Conservation (phyloP, 1,140 invertebrate species). For the Frieseomelitta varia region DNA sequence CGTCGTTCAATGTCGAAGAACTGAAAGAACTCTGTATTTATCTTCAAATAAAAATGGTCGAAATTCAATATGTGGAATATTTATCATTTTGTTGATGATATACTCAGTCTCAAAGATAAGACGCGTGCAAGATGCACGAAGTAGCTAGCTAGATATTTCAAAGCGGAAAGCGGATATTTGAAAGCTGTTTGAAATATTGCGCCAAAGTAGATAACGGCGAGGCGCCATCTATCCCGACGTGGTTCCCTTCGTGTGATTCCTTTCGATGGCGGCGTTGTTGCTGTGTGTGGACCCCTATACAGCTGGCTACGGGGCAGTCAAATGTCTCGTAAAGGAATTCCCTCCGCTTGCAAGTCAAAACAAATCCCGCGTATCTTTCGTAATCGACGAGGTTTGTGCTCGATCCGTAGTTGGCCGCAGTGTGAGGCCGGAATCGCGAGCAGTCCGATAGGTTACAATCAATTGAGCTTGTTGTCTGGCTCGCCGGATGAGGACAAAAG, state of each 20-base stretch:
- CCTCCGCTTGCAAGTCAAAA: constrained; percentile 67
- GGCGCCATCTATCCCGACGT: not conserved
- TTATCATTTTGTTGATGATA: no score
- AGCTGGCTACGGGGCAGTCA: constrained; percentile 62
- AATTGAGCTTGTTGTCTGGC: constrained; percentile 18
- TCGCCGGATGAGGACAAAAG: constrained; percentile 32
- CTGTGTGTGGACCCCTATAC: constrained; percentile 59
- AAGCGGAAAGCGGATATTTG: no score
- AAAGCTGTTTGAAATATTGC: not conserved
- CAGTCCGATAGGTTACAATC: constrained; percentile 22
- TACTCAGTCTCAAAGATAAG: no score
- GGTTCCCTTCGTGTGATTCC: not conserved
- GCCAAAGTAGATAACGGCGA: not conserved
- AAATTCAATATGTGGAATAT: no score
- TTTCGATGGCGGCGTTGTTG: constrained; percentile 63
- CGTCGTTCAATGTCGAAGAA: no score
- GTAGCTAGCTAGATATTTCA: no score
- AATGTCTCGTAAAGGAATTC: constrained; percentile 73
- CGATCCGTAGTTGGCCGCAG: constrained; percentile 45
- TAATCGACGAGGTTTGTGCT: constrained; percentile 58
- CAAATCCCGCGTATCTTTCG: constrained; percentile 70
- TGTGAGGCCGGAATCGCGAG: constrained; percentile 26
- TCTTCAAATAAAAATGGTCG: no score
- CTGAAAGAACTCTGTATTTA: no score
- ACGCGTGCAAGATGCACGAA: no score